Evolutionary conservation across 2,113 vertebrate species (phyloP).

Genomic region (Aplodontia rufa): DNA sequence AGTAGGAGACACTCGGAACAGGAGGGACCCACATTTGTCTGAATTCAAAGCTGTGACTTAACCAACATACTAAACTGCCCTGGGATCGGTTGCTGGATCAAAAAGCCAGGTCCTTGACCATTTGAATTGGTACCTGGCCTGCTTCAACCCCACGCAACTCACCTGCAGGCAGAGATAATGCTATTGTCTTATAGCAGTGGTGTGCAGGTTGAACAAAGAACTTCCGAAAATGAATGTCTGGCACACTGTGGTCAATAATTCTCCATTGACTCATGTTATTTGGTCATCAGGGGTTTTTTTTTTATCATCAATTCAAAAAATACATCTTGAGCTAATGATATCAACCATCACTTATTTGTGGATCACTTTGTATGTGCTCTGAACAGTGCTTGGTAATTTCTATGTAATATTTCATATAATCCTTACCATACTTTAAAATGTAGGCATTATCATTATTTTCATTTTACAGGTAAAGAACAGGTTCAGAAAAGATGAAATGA

Average conservation of each 20-base stretch:
- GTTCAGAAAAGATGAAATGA: background rate
- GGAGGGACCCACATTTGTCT: no score
- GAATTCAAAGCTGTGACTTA: no score
- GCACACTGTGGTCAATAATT: background rate
- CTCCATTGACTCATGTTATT: background rate
- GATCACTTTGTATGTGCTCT: background rate
- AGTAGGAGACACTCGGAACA: no score
- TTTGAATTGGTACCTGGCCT: background rate
- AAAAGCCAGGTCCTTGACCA: background rate
- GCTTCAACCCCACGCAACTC: background rate
- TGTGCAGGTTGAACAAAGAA: background rate
- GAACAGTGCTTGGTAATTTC: background rate
- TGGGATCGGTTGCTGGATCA: no score
- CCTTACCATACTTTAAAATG: background rate
- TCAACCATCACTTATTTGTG: background rate
- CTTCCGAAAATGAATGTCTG: background rate
- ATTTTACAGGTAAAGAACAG: background rate
- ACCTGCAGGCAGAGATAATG: background rate
- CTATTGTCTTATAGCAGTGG: background rate
- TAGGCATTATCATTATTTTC: background rate
- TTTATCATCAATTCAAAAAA: background rate
- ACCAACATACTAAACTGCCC: no score
- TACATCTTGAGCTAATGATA: background rate
- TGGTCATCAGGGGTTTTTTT: background rate
- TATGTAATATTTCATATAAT: background rate